Evolutionary conservation across 2,113 vertebrate species (phyloP).

Genomic region (Amblyopsis rosae): DNA sequence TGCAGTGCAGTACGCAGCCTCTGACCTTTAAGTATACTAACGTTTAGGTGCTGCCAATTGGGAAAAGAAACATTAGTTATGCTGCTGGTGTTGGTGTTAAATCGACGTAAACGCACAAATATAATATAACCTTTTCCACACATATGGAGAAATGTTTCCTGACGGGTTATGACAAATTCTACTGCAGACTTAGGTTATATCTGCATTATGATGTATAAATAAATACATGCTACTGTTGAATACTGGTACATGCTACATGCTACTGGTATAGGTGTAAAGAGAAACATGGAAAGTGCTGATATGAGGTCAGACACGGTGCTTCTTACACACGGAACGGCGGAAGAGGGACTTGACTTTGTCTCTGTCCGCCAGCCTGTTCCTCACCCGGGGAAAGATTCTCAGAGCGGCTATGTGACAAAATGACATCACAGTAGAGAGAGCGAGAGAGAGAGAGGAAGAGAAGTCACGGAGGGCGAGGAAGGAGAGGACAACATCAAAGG

Average conservation of each 20-base stretch:
- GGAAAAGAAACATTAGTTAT: conserved; percentile 1
- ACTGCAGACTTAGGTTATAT: not conserved
- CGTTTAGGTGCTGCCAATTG: conserved; percentile 12
- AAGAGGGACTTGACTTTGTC: conserved; percentile 74
- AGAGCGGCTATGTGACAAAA: conserved; percentile 49
- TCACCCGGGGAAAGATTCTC: conserved; percentile 72
- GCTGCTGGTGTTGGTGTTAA: not conserved
- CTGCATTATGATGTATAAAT: conserved; percentile 7
- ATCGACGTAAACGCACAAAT: not conserved
- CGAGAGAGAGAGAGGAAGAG: conserved; percentile 5
- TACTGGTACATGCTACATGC: not conserved
- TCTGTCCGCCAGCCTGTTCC: conserved; percentile 70
- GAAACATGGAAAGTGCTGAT: not conserved
- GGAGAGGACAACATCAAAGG: not conserved
- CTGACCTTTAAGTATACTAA: not conserved
- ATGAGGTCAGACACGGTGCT: conserved; percentile 17
- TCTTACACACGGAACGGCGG: conserved; percentile 73
- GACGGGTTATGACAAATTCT: not conserved
- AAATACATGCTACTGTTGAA: not conserved
- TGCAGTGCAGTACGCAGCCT: conserved; percentile 48
- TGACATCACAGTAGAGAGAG: conserved; percentile 26
- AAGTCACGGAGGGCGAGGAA: not conserved
- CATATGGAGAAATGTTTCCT: not conserved
- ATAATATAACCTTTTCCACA: not conserved
- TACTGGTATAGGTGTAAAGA: not conserved